Evolutionary conservation across 2,113 vertebrate genomes (phyloP).

Genomic region (Vanacampus margaritifer): DNA sequence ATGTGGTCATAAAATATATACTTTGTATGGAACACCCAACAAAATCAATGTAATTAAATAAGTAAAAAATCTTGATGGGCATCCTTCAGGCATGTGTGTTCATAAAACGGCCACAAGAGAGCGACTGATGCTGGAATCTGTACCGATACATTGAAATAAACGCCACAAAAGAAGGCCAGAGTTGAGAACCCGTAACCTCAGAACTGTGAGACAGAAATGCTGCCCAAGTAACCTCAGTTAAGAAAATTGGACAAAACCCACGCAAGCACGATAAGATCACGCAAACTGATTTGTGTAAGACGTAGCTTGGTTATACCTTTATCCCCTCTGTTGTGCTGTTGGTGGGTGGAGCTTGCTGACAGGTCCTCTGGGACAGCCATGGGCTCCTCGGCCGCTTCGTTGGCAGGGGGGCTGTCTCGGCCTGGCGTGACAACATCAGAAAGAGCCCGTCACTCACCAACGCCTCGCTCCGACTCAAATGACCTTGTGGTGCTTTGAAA

Average conservation of each 20-base stretch:
- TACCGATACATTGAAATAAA: too few relatives aligned
- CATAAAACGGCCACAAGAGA: too few relatives aligned
- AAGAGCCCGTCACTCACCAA: conserved; percentile 46
- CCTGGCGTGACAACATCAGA: conserved; percentile 68
- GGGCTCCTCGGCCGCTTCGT: conserved; percentile 86
- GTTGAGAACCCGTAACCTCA: not conserved
- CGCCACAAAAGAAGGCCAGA: not conserved
- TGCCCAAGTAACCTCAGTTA: not conserved
- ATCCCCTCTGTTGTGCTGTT: conserved; percentile 83
- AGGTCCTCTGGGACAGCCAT: conserved; percentile 98
- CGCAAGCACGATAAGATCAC: not conserved
- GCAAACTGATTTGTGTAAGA: not conserved
- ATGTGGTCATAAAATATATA: too few relatives aligned
- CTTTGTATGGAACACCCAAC: too few relatives aligned
- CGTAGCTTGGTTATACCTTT: conserved; percentile 72
- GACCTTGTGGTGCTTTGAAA: conserved; percentile 26
- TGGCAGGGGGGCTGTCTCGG: conserved; percentile 84
- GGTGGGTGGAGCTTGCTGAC: conserved; percentile 84
- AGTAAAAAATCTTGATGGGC: too few relatives aligned
- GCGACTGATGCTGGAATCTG: too few relatives aligned
- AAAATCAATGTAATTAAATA: too few relatives aligned
- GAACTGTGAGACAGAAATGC: not conserved
- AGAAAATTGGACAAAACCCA: not conserved
- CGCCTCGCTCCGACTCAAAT: conserved; percentile 43
- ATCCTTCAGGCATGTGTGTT: too few relatives aligned